A percentile compares a stretch with the other conserved stretches of the same genome.
These are phyloP conservation scores for Tiliacea citrago DNA, from an alignment of 2,888 invertebrate genomes.

Conservation along the genomic window DNA sequence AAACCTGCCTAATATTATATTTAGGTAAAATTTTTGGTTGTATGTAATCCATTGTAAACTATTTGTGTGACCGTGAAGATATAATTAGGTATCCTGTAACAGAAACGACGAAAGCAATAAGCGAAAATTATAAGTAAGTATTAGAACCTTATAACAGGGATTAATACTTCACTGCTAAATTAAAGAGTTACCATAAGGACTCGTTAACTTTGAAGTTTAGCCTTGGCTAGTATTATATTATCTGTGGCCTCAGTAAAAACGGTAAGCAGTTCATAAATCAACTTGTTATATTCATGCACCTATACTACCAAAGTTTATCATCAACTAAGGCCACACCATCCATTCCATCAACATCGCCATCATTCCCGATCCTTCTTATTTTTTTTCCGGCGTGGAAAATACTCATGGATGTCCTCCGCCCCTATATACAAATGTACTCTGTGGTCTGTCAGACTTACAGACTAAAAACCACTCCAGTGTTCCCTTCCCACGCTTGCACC, in stretches of 20 bases:
- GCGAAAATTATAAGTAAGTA: background rate
- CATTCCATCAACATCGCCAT: background rate
- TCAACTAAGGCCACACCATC: background rate
- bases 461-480: too few species aligned
- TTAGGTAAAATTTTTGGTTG: background rate
- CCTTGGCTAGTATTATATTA: too few species aligned
- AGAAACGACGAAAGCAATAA: background rate
- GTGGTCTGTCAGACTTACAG: too few species aligned
- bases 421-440: too few species aligned
- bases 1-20: constrained; percentile 50
- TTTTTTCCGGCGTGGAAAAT: too few species aligned
- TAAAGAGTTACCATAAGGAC: background rate
- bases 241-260: too few species aligned
- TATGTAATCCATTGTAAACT: constrained; percentile 1
- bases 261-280: background rate
- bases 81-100: background rate
- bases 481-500: too few species aligned
- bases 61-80: background rate
- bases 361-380: background rate
- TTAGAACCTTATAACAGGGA: too few species aligned
- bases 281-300: background rate
- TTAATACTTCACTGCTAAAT: background rate
- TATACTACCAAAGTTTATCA: background rate
- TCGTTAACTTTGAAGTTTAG: background rate
- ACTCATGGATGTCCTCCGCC: too few species aligned